A percentile compares a stretch with the other conserved stretches of the same genome.
These are phyloP conservation scores for Pygocentrus nattereri DNA, from an alignment of 2,797 vertebrate species.

Conservation along the genomic window DNA sequence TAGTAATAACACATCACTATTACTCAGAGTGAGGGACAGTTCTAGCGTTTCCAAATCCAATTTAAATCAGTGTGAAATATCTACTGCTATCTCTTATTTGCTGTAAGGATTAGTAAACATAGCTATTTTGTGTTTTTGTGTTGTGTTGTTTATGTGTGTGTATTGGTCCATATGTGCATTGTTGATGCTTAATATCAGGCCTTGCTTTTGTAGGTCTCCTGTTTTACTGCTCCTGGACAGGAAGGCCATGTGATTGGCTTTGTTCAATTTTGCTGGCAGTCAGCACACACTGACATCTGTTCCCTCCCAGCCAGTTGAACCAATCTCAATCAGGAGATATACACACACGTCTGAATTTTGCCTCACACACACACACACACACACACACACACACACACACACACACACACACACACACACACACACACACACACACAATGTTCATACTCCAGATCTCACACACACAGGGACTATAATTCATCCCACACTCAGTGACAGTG, in stretches of 20 bases:
- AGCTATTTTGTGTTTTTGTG: constrained; percentile 11
- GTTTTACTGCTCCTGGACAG: constrained; percentile 85
- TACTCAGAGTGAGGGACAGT: constrained; percentile 39
- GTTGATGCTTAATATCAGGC: constrained; percentile 81
- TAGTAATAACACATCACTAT: constrained; percentile 47
- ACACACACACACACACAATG: constrained; percentile 41
- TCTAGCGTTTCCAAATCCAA: constrained; percentile 32
- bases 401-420: constrained; percentile 62
- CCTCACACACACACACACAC: constrained; percentile 41
- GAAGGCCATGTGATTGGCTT: constrained; percentile 91
- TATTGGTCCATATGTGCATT: constrained; percentile 67
- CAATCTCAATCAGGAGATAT: constrained; percentile 91
- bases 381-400: constrained; percentile 51
- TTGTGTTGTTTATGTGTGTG: constrained; percentile 47
- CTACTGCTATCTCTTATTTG: constrained; percentile 16
- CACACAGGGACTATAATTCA: constrained; percentile 53
- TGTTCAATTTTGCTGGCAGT: constrained; percentile 92
- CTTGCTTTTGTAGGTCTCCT: constrained; percentile 80
- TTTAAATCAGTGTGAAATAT: constrained; percentile 35
- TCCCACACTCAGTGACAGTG: constrained; percentile 43
- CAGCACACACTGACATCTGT: constrained; percentile 93
- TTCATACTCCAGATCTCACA: constrained; percentile 44
- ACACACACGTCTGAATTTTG: constrained; percentile 63
- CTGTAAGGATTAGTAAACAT: background rate
- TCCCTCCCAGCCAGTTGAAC: constrained; percentile 94